phyloP scores from a whole-genome alignment of 2,113 vertebrate species.

The Cepphus grylle region DNA sequence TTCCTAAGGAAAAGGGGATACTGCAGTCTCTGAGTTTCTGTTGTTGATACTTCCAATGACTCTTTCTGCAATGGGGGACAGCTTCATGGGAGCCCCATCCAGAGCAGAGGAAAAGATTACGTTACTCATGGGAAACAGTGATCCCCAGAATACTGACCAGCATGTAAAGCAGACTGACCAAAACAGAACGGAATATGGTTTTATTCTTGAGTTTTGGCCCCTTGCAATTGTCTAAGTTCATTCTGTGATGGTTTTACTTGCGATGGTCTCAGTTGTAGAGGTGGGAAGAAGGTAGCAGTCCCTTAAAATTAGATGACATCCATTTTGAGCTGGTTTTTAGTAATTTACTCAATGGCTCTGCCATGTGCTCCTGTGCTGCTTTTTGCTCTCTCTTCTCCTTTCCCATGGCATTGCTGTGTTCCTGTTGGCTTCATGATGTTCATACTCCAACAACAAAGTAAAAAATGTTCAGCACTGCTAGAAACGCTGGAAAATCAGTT shows the following conservation, averaged over 20 bases:
- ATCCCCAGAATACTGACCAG: background rate
- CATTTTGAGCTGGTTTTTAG: background rate
- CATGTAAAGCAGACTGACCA: background rate
- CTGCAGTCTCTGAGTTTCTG: background rate
- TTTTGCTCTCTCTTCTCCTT: background rate
- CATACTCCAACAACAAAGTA: background rate
- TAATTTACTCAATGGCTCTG: background rate
- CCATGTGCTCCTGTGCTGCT: background rate
- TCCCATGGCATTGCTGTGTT: background rate
- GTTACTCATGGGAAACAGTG: accelerated
- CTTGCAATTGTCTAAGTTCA: background rate
- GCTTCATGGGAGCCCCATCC: background rate
- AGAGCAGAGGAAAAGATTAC: background rate
- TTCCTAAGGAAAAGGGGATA: background rate
- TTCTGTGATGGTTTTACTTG: background rate
- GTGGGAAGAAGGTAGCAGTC: background rate
- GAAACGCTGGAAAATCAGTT: background rate
- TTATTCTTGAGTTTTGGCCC: background rate
- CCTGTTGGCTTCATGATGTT: background rate
- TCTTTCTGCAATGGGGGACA: background rate
- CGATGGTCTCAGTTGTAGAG: background rate
- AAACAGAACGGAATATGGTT: background rate
- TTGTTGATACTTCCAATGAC: background rate
- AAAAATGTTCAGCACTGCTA: background rate
- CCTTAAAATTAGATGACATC: background rate